Conservation (phyloP, 2,888 invertebrate genomes). For the Agapostemon virescens region DNA sequence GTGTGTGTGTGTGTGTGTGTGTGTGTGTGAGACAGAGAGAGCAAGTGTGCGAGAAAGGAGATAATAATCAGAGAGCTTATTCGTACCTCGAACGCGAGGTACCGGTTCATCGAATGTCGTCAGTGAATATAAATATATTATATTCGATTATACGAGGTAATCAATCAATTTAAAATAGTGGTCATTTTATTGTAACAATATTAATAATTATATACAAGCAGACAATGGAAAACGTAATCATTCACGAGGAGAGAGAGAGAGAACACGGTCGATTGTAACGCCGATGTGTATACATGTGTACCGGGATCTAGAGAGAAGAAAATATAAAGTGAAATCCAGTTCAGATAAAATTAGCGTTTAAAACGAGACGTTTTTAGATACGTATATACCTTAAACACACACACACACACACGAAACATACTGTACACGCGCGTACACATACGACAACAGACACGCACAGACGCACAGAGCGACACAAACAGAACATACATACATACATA, state of each 20-base stretch:
- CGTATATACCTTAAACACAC: slow-evolving; percentile 20
- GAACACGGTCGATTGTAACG: slow-evolving; percentile 46
- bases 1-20: too few species aligned
- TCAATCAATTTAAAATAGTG: slow-evolving; percentile 67
- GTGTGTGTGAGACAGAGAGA: background rate
- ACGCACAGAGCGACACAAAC: too few species aligned
- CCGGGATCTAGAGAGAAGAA: slow-evolving; percentile 19
- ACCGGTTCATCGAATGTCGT: slow-evolving; percentile 51
- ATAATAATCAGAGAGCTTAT: slow-evolving; percentile 67
- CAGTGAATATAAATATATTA: slow-evolving; percentile 49
- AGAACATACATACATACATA: background rate
- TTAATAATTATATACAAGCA: slow-evolving; percentile 51
- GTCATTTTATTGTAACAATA: slow-evolving; percentile 65
- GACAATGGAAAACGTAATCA: slow-evolving; percentile 55
- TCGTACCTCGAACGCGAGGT: slow-evolving; percentile 41
- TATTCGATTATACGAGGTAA: slow-evolving; percentile 61
- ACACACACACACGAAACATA: slow-evolving; percentile 7
- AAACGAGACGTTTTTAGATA: slow-evolving; percentile 44
- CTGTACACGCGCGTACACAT: background rate
- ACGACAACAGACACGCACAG: slow-evolving; percentile 17
- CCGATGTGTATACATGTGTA: slow-evolving; percentile 21
- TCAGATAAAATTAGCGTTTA: slow-evolving; percentile 40
- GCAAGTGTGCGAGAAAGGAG: background rate
- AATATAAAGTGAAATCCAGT: slow-evolving; percentile 36
- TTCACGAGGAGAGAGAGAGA: slow-evolving; percentile 30